Evolutionary conservation across 2,113 vertebrate species (phyloP).

Genomic region (Pelvicachromis taeniatus): DNA sequence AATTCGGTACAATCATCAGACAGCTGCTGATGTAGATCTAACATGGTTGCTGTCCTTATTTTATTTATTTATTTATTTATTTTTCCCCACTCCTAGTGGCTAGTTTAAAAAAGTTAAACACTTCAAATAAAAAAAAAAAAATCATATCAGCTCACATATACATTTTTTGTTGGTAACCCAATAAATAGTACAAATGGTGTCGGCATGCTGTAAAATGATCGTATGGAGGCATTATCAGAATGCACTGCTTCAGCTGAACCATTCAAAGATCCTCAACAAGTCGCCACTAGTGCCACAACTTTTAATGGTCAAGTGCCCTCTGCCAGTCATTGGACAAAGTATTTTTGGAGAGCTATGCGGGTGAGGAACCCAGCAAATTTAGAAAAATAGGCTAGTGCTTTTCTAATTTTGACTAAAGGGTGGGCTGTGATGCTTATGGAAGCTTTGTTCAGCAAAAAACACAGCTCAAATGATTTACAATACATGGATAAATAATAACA

Average conservation of each 20-base stretch:
- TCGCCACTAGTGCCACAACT: neutral
- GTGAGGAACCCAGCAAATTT: neutral
- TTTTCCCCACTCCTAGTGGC: neutral
- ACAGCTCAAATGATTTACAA: neutral
- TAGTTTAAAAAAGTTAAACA: neutral
- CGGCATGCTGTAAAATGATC: neutral
- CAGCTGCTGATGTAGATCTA: no score
- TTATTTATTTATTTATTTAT: no score
- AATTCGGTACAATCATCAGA: no score
- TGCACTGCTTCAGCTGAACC: neutral
- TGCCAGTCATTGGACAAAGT: neutral
- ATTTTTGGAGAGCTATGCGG: neutral
- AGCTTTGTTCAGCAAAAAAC: neutral
- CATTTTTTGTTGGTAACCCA: neutral
- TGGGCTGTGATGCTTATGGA: neutral
- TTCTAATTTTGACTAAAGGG: neutral
- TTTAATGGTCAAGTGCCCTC: neutral
- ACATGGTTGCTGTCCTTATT: no score
- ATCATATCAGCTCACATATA: neutral
- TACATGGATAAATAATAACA: neutral
- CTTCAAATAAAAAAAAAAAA: neutral
- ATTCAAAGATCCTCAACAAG: neutral
- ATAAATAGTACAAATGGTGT: neutral
- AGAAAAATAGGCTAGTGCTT: neutral
- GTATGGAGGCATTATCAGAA: neutral